Evolutionary conservation across 2,888 invertebrate genomes (phyloP), one percentile per base, ranked within the genome.

Genomic region (Erebia aethiops): DNA sequence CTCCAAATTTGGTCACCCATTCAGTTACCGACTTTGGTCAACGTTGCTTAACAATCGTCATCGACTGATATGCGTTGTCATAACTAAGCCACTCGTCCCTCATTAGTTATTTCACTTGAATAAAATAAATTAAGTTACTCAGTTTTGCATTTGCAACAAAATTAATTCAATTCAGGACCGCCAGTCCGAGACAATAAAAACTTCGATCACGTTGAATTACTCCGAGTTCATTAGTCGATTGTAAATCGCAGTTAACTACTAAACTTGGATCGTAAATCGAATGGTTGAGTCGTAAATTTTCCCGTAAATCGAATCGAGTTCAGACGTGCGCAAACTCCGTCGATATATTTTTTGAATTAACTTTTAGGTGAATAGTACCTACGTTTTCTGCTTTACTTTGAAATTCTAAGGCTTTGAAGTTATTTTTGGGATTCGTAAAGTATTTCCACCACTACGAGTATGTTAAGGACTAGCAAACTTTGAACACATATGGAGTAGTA

Each of bases 221-320:
- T 11, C 46, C 46, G 13, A 76, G 70, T 75, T 74, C 75, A 76
- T 76, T 76, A 74, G 71, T 58, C 76, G 73, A 75, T 68, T 75
- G 77, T 76, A 75, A 77, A 76, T 77, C 76, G 74, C 70, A 71
- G 73, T 74, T 65, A 77, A 76, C 72, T 75, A 71, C 74, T 72
- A 54, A 74, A 75, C 70, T 75, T 74, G 21, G 64, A 8, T 67
- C 71, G 71, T 74, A 74, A 74, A 74, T 74, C 71, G 67, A 67
- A 60, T 67, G 71, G 66, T 35, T 69, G 60, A 61, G n/a, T 70
- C 74, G 74, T 71, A 74, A 69, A 71, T 74, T 74, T 74, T 61
- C 67, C 70, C 69, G 67, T 67, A 67, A 74, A 71, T 65, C 74
- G 62, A 67, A 71, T 70, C 67, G 64, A 61, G 51, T 65, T 67